Evolutionary conservation across 2,888 invertebrate species (phyloP).

Genomic region (Thereva unica): DNA sequence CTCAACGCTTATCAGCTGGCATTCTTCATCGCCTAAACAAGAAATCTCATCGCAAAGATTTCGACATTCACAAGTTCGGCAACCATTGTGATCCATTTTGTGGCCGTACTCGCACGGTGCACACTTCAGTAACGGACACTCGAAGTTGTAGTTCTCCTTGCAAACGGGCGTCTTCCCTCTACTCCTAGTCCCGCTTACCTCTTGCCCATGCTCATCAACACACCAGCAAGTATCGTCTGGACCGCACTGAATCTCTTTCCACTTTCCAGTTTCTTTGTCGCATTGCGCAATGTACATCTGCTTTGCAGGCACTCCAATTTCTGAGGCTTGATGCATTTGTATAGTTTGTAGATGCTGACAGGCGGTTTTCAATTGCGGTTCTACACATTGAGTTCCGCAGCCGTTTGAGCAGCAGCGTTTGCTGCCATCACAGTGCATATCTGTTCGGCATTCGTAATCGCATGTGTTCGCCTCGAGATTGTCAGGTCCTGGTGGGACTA

Average conservation of each 20-base stretch:
- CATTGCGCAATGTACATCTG: conserved; percentile 77
- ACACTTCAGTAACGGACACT: conserved; percentile 60
- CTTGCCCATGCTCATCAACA: conserved; percentile 74
- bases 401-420: conserved; percentile 85
- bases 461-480: conserved; percentile 65
- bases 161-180: conserved; percentile 58
- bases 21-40: conserved; percentile 69
- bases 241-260: conserved; percentile 73
- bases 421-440: conserved; percentile 72
- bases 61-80: conserved; percentile 74
- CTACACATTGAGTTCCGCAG: conserved; percentile 80
- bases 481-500: conserved; percentile 69
- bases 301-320: conserved; percentile 74
- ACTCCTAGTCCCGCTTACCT: conserved; percentile 71
- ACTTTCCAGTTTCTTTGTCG: conserved; percentile 67
- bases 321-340: conserved; percentile 66
- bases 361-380: conserved; percentile 73
- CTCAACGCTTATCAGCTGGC: conserved; percentile 67
- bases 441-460: conserved; percentile 76
- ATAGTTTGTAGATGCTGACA: conserved; percentile 69
- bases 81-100: conserved; percentile 67
- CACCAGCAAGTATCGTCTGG: conserved; percentile 79
- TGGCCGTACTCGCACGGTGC: conserved; percentile 67
- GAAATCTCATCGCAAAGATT: conserved; percentile 77
- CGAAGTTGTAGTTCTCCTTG: conserved; percentile 54